Base-by-base conservation (phyloP, 2,797 vertebrate genomes). In the Sebastolobus altivelis region DNA sequence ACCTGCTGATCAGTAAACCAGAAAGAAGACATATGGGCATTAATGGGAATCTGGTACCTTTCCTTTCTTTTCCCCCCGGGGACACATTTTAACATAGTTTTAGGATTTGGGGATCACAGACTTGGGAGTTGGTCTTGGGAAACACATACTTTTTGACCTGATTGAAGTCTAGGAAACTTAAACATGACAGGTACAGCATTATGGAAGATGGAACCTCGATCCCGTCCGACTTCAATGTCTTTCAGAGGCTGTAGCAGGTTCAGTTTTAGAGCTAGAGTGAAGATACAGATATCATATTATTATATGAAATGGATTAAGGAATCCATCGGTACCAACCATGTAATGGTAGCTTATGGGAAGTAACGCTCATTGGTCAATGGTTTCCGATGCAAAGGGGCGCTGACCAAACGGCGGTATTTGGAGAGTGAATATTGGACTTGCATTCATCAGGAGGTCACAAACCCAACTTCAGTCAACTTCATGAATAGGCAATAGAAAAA, bases 281-380 rank as follows among this genome's bases (percentile, higher is more conserved):
- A 49, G 43, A 49, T 49, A 49, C 16, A 8, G 18, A 49, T 49
- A 49, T 49, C 43, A 49, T 49, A 49, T 49, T 20, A 8, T 49
- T 49, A 49, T 49, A 49, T 2, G 16, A 49, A 49, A 49, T 49
- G 16, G 16, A 20, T 49, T 49, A 20, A 49, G 16, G 43, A 49
- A 20, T 49, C 43, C 43, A 49, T 0, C 7, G 7, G 43, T 49
- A 49, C 43, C 43, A 49, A 49, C 43, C 18, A 49, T 49, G 43
- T 0, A 0, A 49, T 49, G 43, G 43, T 0, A 49, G 0, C 43
- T 20, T 49, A 6, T 7, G 7, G 1, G 16, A 49, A 49, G 43
- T 49, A 49, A 49, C 7, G 18, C 18, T 49, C 43, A 49, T 25
- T 25, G 25, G 25, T 25, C 16, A 6, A 4, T 3, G 7, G 43